A percentile compares a stretch with the other conserved stretches of the same genome.
Evolutionary conservation across 2,888 invertebrate species (phyloP).

Genomic region (Mythimna vitellina): DNA sequence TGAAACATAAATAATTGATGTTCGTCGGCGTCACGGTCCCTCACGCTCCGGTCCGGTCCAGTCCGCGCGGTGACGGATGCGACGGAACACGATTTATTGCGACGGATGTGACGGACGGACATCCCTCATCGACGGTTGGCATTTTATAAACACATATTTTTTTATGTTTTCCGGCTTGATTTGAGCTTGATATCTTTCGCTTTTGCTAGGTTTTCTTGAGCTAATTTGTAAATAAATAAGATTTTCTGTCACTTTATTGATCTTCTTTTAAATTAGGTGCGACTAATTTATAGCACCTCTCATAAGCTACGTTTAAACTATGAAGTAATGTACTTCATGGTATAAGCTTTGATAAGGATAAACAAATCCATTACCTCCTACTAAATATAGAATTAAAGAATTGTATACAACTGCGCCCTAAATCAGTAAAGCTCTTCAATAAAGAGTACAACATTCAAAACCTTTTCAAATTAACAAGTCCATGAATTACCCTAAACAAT

Average conservation of each 20-base stretch:
- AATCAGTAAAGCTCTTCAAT: constrained; percentile 21
- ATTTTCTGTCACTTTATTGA: not conserved
- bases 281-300: not conserved
- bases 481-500: constrained; percentile 40
- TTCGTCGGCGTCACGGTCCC: constrained; percentile 20
- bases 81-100: constrained; percentile 51
- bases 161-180: constrained; percentile 8
- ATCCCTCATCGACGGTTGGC: constrained; percentile 30
- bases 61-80: constrained; percentile 47
- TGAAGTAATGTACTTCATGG: too few relatives aligned
- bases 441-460: constrained; percentile 10
- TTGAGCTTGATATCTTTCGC: not conserved
- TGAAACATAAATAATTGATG: constrained; percentile 51
- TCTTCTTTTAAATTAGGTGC: not conserved
- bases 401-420: not conserved
- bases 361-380: not conserved
- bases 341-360: not conserved
- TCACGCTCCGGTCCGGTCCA: constrained; percentile 10
- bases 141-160: constrained; percentile 31
- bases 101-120: constrained; percentile 42
- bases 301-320: not conserved
- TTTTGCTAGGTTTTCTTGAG: not conserved
- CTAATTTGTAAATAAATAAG: not conserved
- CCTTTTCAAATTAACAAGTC: constrained; percentile 25
- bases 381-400: not conserved